A percentile compares a stretch with the other conserved stretches of the same genome.
Conservation (phyloP, 2,113 vertebrate species). For the Mesoclemmys tuberculata region DNA sequence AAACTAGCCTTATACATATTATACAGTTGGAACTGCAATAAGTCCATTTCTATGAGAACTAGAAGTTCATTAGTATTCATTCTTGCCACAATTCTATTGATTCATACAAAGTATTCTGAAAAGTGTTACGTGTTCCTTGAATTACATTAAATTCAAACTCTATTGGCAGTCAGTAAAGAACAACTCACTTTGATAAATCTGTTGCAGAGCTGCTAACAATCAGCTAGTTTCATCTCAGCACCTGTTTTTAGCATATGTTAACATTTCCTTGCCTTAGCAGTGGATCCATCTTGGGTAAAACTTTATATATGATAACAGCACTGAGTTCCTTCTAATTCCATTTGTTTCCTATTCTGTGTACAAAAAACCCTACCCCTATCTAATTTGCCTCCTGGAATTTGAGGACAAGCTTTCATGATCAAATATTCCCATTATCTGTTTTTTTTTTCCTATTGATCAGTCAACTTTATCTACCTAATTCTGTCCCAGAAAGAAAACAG, state of each 20-base stretch:
- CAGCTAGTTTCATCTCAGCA: neutral
- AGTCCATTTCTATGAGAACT: fast-evolving
- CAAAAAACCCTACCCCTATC: neutral
- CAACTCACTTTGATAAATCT: neutral
- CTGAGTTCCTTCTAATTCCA: neutral
- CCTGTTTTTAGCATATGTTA: neutral
- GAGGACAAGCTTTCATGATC: neutral
- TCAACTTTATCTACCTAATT: neutral
- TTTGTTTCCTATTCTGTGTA: neutral
- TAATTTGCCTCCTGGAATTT: neutral
- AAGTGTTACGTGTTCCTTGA: neutral
- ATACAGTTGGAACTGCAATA: neutral
- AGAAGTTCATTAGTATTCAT: neutral
- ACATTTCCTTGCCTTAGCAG: neutral
- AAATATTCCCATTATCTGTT: fast-evolving
- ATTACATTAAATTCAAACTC: neutral
- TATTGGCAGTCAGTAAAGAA: neutral
- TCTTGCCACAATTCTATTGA: neutral
- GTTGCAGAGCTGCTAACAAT: neutral
- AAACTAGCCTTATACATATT: neutral
- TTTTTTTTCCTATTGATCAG: neutral
- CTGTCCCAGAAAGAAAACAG: neutral
- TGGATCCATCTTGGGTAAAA: neutral
- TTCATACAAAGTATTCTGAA: neutral
- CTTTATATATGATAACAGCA: neutral